Base-by-base conservation (phyloP, 2,888 invertebrate species). In the Drosophila neotestacea region DNA sequence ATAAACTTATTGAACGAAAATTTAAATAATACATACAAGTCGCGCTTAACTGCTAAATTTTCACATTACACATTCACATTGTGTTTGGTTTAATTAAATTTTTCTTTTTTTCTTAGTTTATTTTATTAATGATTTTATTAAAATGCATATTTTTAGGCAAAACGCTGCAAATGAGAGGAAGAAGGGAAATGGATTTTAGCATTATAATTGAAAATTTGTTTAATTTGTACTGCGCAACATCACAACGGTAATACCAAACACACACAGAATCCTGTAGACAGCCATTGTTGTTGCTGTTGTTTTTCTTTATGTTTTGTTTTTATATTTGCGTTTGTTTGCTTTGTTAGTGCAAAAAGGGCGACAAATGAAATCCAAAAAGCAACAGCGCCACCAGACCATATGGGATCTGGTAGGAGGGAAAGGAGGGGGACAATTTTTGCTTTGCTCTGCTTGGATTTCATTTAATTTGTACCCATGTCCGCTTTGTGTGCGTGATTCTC, bases 21-120 rank as follows among this genome's bases (percentile, higher is more conserved):
- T 74, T 70, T 81, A 84, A 84, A 89, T 87, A 73, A 81, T 89
- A 87, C 89, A 88, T 84, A 73, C 58, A 88, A 77, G 68, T 81
- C 81, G 78, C 75, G 69, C 85, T 89, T 89, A 87, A 61, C 41
- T 84, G 55, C 85, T 84, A 84, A 83, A 65, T 58, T 58, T 81
- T 89, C 88, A 84, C 87, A 73, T 87, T 60, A 86, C 75, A 89
- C 88, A 87, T 73, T 83, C 78, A 83, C 87, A 87, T 89, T 60
- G 67, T 77, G 58, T 61, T 27, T 13, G 22, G 22, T 27, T 52
- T 54, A 52, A 52, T 48, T 13, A 30, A 56, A 47, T 70, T 47
- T 60, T 44, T n/a, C 60, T 27, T 38, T 56, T 46, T 27, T 56
- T 46, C 7, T 68, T 60, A 10, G 30, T 36, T 58, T 60, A 44